Base-by-base conservation (phyloP, 2,113 vertebrate genomes). In the Bungarus multicinctus region DNA sequence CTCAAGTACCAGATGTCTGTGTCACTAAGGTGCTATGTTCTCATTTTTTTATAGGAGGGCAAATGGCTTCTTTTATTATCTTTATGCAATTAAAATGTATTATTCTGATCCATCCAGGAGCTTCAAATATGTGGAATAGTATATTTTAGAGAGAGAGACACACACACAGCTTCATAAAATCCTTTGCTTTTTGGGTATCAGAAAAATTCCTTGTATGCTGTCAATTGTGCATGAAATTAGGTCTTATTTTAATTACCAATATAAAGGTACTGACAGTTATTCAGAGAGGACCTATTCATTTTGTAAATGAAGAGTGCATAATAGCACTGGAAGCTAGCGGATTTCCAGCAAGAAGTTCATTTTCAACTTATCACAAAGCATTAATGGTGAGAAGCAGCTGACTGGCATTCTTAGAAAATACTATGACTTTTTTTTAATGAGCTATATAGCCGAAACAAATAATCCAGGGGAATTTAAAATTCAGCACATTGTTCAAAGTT, bases 1-100 rank as follows among this genome's bases (percentile, higher is more conserved):
- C 97, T 98, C 96, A 96, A 97, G 97, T 97, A 98, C 96, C 98
- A 98, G 98, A 97, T 98, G 97, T 97, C 97, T 95, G 90, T 97
- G 97, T 96, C 98, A 97, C 98, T 90, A 57, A 98, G 97, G 97
- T 98, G 95, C 97, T 97, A 96, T 98, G 96, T 98, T 98, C 97
- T 97, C 93, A 97, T 96, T 97, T 97, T 43, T 98, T 98, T 97
- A 97, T 98, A 97, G 91, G 95, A 94, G 93, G 92, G 94, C 95
- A 97, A 98, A 97, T 97, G 96, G 94, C 97, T 97, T 96, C 94
- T 98, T 97, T 98, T 97, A 98, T 97, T 98, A 96, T 97, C 94
- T 98, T 97, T 97, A 98, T 98, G 97, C 97, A 98, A 98, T 98
- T 94, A 96, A 97, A 97, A 97, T 94, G 96, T 90, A 94, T 97